These are phyloP conservation scores for Mormyrus iriodes DNA, from an alignment of 2,113 vertebrate genomes.

Conservation along the genomic window DNA sequence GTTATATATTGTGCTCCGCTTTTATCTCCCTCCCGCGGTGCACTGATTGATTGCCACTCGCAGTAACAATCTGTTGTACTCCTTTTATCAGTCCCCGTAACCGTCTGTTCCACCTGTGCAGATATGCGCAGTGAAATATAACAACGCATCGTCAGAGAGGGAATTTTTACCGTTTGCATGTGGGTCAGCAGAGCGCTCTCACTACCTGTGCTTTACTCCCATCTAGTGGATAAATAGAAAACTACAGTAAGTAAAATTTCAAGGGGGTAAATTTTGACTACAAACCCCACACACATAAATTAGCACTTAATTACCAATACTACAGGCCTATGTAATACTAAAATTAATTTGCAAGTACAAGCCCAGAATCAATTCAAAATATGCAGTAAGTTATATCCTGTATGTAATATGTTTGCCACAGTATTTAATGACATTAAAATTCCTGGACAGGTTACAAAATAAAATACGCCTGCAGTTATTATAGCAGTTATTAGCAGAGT, in stretches of 20 bases:
- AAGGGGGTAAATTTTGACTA: neutral
- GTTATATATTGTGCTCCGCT: neutral
- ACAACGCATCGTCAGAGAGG: neutral
- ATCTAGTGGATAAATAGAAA: neutral
- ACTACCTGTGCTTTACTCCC: neutral
- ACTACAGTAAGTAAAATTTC: neutral
- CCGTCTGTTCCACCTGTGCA: neutral
- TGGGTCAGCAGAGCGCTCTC: neutral
- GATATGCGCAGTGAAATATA: neutral
- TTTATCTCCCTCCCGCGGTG: neutral
- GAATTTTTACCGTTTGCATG: neutral
- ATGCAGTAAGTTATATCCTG: neutral
- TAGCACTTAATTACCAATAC: neutral
- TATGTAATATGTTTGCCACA: neutral
- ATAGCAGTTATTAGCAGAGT: neutral
- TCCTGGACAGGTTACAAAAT: neutral
- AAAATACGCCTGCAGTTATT: neutral
- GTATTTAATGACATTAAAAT: neutral
- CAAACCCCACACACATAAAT: neutral
- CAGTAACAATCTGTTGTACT: neutral
- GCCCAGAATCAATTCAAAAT: neutral
- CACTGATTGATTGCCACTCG: neutral
- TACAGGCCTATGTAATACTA: neutral
- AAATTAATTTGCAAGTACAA: neutral
- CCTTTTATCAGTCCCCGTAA: neutral